Conservation (phyloP, 2,888 invertebrate species). For the Agrenia bidenticulata region DNA sequence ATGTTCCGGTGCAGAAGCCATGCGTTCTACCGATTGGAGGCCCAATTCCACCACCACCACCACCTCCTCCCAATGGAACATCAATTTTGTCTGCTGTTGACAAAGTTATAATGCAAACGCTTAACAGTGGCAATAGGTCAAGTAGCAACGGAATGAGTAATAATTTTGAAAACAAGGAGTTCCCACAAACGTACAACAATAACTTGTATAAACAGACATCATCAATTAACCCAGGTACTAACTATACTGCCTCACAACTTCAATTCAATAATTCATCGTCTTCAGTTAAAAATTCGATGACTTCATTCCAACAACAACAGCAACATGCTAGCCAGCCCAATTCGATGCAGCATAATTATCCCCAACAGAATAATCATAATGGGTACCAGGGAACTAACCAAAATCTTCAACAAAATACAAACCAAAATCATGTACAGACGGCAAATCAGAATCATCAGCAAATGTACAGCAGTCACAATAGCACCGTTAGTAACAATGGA, state of each 20-base stretch:
- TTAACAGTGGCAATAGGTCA: slow-evolving; percentile 39
- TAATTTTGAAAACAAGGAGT: background rate
- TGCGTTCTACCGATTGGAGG: slow-evolving; percentile 11
- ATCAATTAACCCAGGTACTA: background rate
- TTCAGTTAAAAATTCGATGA: background rate
- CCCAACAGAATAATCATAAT: too few species aligned
- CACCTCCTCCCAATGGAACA: slow-evolving; percentile 29
- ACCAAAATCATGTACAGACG: background rate
- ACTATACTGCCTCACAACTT: background rate
- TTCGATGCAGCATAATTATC: slow-evolving; percentile 15
- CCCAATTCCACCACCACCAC: slow-evolving; percentile 37
- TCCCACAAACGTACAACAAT: slow-evolving; percentile 12
- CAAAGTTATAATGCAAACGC: slow-evolving; percentile 45
- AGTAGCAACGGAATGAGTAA: slow-evolving; percentile 20
- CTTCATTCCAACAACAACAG: slow-evolving; percentile 22
- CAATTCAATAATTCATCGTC: background rate
- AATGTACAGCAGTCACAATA: background rate
- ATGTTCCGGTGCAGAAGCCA: slow-evolving; percentile 10
- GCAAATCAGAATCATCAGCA: slow-evolving; percentile 1
- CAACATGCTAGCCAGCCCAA: slow-evolving; percentile 13
- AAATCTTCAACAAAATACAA: background rate
- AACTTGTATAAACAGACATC: slow-evolving; percentile 18
- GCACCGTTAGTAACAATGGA: background rate
- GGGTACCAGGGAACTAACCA: too few species aligned
- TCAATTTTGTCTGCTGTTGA: slow-evolving; percentile 43